Evolutionary conservation across 2,797 vertebrate species (phyloP).

Genomic region (Oreonectes daqikongensis): DNA sequence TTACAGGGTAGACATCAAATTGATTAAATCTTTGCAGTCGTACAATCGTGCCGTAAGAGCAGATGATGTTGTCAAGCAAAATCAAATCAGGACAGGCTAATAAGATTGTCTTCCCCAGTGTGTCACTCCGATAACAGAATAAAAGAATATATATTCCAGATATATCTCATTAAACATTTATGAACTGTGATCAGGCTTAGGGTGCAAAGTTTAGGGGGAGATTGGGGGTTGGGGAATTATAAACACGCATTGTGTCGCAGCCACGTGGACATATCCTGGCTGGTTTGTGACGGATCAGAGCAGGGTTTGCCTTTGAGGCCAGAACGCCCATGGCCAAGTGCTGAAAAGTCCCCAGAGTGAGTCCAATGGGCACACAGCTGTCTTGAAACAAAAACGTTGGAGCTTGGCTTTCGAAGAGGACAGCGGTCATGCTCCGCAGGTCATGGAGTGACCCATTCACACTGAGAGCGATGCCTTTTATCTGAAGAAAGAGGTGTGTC

Average conservation of each 20-base stretch:
- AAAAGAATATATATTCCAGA: neutral
- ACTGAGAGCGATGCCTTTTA: conserved; percentile 46
- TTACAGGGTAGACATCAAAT: conserved; percentile 12
- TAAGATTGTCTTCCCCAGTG: conserved; percentile 7
- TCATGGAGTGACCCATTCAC: conserved; percentile 48
- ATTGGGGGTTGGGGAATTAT: conserved; percentile 20
- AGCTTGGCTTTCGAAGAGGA: conserved; percentile 43
- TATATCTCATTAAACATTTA: conserved; percentile 4
- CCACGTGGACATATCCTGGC: conserved; percentile 23
- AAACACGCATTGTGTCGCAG: conserved; percentile 28
- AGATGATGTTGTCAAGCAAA: conserved; percentile 33
- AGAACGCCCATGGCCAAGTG: conserved; percentile 25
- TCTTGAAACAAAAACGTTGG: conserved; percentile 46
- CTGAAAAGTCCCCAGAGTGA: conserved; percentile 39
- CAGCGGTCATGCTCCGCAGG: conserved; percentile 42
- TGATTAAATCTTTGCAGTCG: too few species aligned
- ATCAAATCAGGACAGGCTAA: conserved; percentile 7
- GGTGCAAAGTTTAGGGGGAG: neutral
- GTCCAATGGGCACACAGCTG: conserved; percentile 49
- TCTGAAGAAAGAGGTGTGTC: conserved; percentile 44
- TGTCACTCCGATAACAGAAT: neutral
- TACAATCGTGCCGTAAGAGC: neutral
- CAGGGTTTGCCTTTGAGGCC: conserved; percentile 30
- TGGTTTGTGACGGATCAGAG: conserved; percentile 39
- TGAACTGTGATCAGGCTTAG: neutral